Conservation (phyloP, 2,888 invertebrate species). For the Agrochola lota region DNA sequence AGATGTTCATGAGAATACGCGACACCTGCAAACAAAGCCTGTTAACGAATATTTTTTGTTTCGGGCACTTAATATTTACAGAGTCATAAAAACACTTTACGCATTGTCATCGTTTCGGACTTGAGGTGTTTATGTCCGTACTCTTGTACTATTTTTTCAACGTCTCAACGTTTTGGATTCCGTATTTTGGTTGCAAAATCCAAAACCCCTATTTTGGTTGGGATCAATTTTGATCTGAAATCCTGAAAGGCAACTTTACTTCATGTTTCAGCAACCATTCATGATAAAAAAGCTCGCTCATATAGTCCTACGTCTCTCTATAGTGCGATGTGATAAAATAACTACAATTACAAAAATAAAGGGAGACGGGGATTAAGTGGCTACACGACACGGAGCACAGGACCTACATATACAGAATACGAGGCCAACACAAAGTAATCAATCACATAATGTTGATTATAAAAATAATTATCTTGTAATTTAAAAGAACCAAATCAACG, state of each 20-base stretch:
- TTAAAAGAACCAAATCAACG: background rate
- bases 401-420: background rate
- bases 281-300: background rate
- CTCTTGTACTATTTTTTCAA: conserved; percentile 69
- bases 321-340: no score
- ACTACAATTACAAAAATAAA: background rate
- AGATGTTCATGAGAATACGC: conserved; percentile 73
- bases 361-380: background rate
- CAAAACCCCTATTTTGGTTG: background rate
- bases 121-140: conserved; percentile 77
- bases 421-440: background rate
- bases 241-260: background rate
- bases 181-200: background rate
- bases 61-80: conserved; percentile 74
- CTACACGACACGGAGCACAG: no score
- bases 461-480: background rate
- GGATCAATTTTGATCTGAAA: background rate
- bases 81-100: conserved; percentile 83
- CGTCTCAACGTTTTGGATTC: conserved; percentile 62
- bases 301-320: background rate
- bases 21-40: conserved; percentile 81
- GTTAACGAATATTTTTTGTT: conserved; percentile 78
- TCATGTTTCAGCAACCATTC: background rate
- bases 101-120: conserved; percentile 76
- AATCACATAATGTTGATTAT: background rate